Evolutionary conservation across 2,797 vertebrate genomes (phyloP), one percentile per base, ranked within the genome.

Genomic region (Malurus leucopterus): DNA sequence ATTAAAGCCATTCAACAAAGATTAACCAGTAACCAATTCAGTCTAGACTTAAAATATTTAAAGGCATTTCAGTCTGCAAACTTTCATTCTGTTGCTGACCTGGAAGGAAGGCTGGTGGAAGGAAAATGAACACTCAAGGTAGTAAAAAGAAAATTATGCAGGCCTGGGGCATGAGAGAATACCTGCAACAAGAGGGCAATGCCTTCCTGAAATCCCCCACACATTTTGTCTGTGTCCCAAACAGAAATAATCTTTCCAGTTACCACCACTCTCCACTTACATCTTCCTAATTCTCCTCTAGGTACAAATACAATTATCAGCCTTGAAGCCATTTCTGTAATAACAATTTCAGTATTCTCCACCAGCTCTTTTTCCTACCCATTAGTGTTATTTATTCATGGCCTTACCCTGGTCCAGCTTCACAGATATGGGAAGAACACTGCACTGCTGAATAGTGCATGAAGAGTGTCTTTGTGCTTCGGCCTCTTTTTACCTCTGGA

Each of bases 341-440:
- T 59, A 69, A 58, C 19, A 46, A 38, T 65, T 69, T 65, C 50
- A 80, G 29, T 68, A 85, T 50, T 89, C 72, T 41, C 29, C 21
- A 86, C 14, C 74, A 77, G 53, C 17, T 91, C 40, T 49, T 68
- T n/a, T 54, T 51, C 38, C 55, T 67, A 73, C 9, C 65, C 34
- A 54, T 77, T 72, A 82, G 16, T 50, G 51, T 81, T 67, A 87
- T 76, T 91, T 92, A 91, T 82, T 91, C 61, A 18, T 73, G 58
- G 58, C 47, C 65, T 27, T 47, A 26, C 34, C 50, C 5, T 79
- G 75, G 70, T 55, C 51, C 59, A 70, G 63, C 47, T 67, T 76
- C 76, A 71, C 6, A 81, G 58, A 23, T 34, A 73, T 0, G 11
- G 24, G 54, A 87, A 85, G 32, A 8, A 86, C 26, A 84, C 14